phyloP scores from a whole-genome alignment of 1,140 invertebrate genomes.

The Drosophila trapezifrons region DNA sequence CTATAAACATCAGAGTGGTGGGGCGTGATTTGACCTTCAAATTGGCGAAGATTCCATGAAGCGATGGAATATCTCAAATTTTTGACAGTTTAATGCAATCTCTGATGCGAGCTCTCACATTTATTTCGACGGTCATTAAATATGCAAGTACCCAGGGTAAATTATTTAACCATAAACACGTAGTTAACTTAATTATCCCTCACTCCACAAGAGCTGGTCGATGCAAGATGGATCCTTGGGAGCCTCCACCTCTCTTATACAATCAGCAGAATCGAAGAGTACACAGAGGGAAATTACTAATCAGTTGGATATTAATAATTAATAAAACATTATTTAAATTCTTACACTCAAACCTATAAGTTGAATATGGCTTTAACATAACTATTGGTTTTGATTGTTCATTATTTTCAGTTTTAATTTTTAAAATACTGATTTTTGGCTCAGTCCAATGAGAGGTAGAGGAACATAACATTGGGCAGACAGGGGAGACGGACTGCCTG shows the following conservation, averaged over 20 bases:
- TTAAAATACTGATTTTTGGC: slow-evolving; percentile 1
- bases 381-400: background rate
- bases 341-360: too few relatives aligned
- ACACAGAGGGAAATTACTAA: background rate
- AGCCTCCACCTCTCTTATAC: background rate
- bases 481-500: slow-evolving; percentile 17
- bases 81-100: slow-evolving; percentile 8
- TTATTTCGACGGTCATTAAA: slow-evolving; percentile 13
- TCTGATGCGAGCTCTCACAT: background rate
- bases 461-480: slow-evolving; percentile 4
- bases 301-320: background rate
- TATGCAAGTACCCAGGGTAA: slow-evolving; percentile 39
- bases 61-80: slow-evolving; percentile 4
- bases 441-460: slow-evolving; percentile 2
- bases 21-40: slow-evolving; percentile 20
- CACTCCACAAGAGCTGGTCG: slow-evolving; percentile 2
- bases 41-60: background rate
- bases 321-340: background rate
- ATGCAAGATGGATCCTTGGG: slow-evolving; percentile 35
- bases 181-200: slow-evolving; percentile 74
- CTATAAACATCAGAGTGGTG: slow-evolving; percentile 14
- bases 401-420: too few relatives aligned
- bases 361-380: background rate
- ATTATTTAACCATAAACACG: slow-evolving; percentile 75
- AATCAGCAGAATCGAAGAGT: slow-evolving; percentile 37